These are phyloP conservation scores for Hirundo rustica DNA, from an alignment of 2,797 vertebrate genomes.

Conservation along the genomic window DNA sequence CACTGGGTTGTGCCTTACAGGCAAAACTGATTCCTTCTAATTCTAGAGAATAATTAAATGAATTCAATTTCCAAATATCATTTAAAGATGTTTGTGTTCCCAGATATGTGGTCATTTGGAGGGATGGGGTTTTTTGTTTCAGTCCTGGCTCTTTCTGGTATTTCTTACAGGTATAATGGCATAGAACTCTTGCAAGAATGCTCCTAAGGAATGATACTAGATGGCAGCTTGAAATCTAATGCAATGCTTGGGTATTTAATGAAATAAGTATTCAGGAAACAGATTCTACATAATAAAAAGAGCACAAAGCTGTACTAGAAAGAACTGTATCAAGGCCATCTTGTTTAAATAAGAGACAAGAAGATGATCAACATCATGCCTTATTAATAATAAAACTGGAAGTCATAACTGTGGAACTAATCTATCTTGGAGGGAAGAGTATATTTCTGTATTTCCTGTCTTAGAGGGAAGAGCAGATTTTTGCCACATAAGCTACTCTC, in stretches of 20 bases:
- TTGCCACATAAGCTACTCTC: constrained; percentile 27
- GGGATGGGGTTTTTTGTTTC: not conserved
- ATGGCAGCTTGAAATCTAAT: not conserved
- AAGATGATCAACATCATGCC: constrained; percentile 49
- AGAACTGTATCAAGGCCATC: not conserved
- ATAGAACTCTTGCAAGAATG: not conserved
- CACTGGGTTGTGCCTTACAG: not conserved
- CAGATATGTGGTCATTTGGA: not conserved
- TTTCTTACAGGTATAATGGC: not conserved
- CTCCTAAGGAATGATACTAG: not conserved
- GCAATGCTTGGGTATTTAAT: not conserved
- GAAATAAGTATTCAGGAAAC: constrained; percentile 9
- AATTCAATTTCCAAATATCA: not conserved
- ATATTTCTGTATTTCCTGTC: constrained; percentile 64
- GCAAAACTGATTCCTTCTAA: constrained; percentile 1
- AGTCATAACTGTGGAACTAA: constrained; percentile 61
- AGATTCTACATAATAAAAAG: not conserved
- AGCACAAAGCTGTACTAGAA: not conserved
- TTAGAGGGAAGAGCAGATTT: constrained; percentile 55
- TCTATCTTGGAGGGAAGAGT: constrained; percentile 46
- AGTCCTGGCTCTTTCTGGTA: not conserved
- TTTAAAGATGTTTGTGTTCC: not conserved
- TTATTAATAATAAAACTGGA: constrained; percentile 65
- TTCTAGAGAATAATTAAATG: not conserved
- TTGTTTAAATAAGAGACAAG: constrained; percentile 64